phyloP scores from a whole-genome alignment of 2,888 invertebrate species.

The Sussaba pulchella region DNA sequence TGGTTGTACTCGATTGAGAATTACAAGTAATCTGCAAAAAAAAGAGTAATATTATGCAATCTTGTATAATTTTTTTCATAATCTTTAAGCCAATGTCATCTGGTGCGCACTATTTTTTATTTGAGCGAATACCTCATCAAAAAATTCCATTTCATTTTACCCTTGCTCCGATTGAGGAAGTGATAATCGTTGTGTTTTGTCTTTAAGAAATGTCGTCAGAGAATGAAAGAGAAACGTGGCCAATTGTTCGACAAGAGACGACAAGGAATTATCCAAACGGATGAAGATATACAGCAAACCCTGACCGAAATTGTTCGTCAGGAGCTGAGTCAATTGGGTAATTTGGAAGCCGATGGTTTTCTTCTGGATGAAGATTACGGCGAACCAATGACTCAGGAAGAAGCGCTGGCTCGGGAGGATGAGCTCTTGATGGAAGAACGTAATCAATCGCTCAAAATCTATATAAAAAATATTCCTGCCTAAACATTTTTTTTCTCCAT shows the following conservation, averaged over 20 bases:
- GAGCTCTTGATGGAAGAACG: slow-evolving; percentile 78
- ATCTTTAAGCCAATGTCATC: no score
- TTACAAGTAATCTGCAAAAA: no score
- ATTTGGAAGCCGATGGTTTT: slow-evolving; percentile 45
- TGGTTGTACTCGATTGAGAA: no score
- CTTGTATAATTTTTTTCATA: neutral
- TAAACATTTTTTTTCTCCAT: no score
- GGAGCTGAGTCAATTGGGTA: slow-evolving; percentile 76
- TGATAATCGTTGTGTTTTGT: slow-evolving; percentile 19
- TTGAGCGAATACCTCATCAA: no score
- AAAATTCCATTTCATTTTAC: no score
- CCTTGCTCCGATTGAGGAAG: no score
- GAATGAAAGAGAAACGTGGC: slow-evolving; percentile 78
- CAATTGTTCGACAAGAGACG: slow-evolving; percentile 77
- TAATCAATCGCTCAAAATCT: slow-evolving; percentile 48
- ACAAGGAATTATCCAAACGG: slow-evolving; percentile 68
- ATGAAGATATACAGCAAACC: slow-evolving; percentile 72
- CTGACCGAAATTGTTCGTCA: slow-evolving; percentile 77
- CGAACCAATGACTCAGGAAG: slow-evolving; percentile 71
- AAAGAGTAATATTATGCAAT: no score
- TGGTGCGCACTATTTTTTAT: no score
- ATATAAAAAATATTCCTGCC: no score
- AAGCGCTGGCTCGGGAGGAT: slow-evolving; percentile 74
- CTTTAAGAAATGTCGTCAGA: slow-evolving; percentile 77
- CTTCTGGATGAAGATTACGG: slow-evolving; percentile 32